Evolutionary conservation across 2,113 vertebrate genomes (phyloP), one percentile per base, ranked within the genome.

Genomic region (Nothoprocta perdicaria): DNA sequence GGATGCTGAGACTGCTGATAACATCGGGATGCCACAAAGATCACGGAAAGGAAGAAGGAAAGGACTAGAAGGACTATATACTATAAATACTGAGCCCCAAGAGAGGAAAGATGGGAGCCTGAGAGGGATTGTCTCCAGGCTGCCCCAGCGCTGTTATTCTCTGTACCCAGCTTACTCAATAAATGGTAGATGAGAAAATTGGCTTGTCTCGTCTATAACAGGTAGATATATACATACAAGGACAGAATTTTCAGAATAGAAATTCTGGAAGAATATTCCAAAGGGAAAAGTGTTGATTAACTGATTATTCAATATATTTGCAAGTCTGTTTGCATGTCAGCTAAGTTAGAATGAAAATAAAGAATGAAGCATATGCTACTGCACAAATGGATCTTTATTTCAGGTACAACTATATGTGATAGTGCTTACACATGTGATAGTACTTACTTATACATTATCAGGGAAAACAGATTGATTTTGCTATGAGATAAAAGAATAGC

Each of bases 401-500:
- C 46, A 76, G 31, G 14, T 60, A 6, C 9, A 58, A 67, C 7
- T 65, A 13, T 46, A 33, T 2, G 46, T 17, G 65, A 72, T 71
- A 84, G 43, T 43, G 11, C 41, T 43, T 43, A 43, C 41, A 43
- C 41, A 43, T 43, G 41, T n/a, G n/a, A n/a, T n/a, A n/a, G n/a
- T n/a, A n/a, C n/a, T n/a, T n/a, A n/a, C n/a, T n/a, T 43, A 43
- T 74, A 40, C 6, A 35, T 71, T 23, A 38, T 46, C 12, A 52
- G 18, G 23, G 8, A 23, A 69, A 80, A 71, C 5, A 3, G 23
- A 14, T 2, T 75, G 7, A 69, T 71, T 91, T 77, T 79, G 7
- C 15, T 53, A 53, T 62, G 29, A 93, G 81, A 78, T 10, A 65
- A 77, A 72, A 1, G 2, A 5, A 40, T 52, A 57, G 0, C 0